Percentiles rank a stretch among this genome's conserved stretches.
Evolutionary conservation across 2,797 vertebrate species (phyloP).

Genomic region (Hipposideros larvatus): DNA sequence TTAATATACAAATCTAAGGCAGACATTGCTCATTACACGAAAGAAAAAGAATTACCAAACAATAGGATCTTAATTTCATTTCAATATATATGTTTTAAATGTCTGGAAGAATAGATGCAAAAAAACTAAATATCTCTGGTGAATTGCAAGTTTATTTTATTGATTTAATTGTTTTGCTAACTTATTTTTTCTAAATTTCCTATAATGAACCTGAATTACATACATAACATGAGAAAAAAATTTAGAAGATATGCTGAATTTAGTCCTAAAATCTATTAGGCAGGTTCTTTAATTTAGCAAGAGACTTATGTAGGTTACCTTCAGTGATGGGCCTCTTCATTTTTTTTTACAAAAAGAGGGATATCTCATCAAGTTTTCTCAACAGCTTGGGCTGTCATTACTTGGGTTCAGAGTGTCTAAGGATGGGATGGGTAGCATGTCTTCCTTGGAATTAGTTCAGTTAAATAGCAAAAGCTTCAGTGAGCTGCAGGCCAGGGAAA

Average conservation of each 20-base stretch:
- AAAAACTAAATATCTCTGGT: background rate
- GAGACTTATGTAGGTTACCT: background rate
- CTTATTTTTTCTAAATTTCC: background rate
- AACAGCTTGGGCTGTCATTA: background rate
- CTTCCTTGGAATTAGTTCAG: background rate
- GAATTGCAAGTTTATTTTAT: background rate
- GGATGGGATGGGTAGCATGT: background rate
- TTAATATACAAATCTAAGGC: slow-evolving; percentile 11
- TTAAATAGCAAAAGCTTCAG: background rate
- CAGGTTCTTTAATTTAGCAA: slow-evolving; percentile 9
- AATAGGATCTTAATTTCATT: background rate
- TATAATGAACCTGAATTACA: slow-evolving; percentile 19
- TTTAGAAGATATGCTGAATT: background rate
- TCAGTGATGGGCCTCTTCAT: background rate
- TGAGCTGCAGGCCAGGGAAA: background rate
- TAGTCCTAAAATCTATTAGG: background rate
- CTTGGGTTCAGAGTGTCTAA: background rate
- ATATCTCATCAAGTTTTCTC: background rate
- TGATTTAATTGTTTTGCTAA: background rate
- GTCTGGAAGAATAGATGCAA: background rate
- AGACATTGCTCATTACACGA: background rate
- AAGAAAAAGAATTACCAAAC: background rate
- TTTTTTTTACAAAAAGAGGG: background rate
- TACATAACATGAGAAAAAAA: background rate
- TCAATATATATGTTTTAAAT: background rate